A percentile compares a stretch with the other conserved stretches of the same genome.
phyloP scores from a whole-genome alignment of 2,113 vertebrate genomes.

The Arizona elegans region DNA sequence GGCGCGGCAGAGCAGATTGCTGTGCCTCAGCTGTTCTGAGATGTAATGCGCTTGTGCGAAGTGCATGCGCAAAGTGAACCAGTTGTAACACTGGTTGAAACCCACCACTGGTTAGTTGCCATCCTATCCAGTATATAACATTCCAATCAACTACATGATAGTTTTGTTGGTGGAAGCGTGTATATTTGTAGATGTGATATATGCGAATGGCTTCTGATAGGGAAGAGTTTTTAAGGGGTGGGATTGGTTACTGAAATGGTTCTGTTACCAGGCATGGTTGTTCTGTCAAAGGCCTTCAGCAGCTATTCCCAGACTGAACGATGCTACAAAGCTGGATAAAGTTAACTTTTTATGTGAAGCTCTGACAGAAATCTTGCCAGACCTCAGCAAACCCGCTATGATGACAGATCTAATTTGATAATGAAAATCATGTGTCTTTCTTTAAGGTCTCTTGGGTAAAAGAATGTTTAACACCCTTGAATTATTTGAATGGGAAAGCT shows the following conservation, averaged over 20 bases:
- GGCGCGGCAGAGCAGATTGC: too few relatives aligned
- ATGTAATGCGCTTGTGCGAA: too few relatives aligned
- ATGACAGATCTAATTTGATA: slow-evolving; percentile 23
- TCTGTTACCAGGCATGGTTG: not conserved
- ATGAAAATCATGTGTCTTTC: not conserved
- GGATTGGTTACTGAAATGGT: not conserved
- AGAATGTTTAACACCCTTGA: not conserved
- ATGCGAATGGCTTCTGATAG: not conserved
- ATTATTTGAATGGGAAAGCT: not conserved
- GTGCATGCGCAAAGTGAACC: too few relatives aligned
- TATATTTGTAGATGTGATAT: not conserved
- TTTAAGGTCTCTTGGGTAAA: slow-evolving; percentile 19
- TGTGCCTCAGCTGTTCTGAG: too few relatives aligned
- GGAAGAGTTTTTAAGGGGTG: not conserved
- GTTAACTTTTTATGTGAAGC: not conserved
- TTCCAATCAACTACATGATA: not conserved
- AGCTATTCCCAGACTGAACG: not conserved
- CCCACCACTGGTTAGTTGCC: not conserved
- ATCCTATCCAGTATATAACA: not conserved
- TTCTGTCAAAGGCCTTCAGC: not conserved
- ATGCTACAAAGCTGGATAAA: not conserved
- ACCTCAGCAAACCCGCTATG: slow-evolving; percentile 15
- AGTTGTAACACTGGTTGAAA: too few relatives aligned
- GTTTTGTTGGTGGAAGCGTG: not conserved
- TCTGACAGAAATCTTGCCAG: not conserved